Base-by-base conservation (phyloP, 2,888 invertebrate genomes). In the Dasysyrphus albostriatus region DNA sequence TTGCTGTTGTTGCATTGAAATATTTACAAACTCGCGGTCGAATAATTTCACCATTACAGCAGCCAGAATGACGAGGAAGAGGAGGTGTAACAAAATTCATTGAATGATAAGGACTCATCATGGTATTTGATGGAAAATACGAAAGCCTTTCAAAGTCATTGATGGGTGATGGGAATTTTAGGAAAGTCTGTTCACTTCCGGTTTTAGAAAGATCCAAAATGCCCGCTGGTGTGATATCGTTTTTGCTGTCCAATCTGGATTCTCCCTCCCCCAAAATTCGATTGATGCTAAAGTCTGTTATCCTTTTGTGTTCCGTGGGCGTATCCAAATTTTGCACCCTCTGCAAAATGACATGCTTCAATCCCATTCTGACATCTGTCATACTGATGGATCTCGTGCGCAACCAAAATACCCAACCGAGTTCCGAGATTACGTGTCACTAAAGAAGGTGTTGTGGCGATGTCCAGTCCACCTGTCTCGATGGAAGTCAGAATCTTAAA, bases 201-300 rank as follows among this genome's bases (percentile, higher is more conserved):
- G 61, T 89, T 82, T 92, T 92, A 1, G 92, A 92, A 42, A 92
- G 89, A 89, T 92, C 92, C 75, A 92, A 88, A 34, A 91, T 92
- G n/a, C 89, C 89, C 2, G 78, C 84, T 59, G 88, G 82, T 8
- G 81, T 77, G 7, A 56, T 75, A 72, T 75, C 63, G 61, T 58
- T 72, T 61, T 69, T 82, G 32, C 88, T 79, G 51, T 88, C 29
- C 12, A 54, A 5, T 14, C 42, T 51, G 44, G 79, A 3, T 14
- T 58, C 56, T 14, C 61, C 75, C 59, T 88, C 84, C 6, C 88
- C 83, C 61, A 90, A 84, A 73, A 93, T 93, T 44, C 91, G 90
- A 83, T 90, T 91, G 16, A 93, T 93, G 83, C 93, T 93, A 70
- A 93, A 93, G 87, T 93, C 93, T 2, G 93, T 93, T 2, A 91